Evolutionary conservation across 2,888 invertebrate species (phyloP), one percentile per base, ranked within the genome.

Genomic region (Megalurothrips usitatus): DNA sequence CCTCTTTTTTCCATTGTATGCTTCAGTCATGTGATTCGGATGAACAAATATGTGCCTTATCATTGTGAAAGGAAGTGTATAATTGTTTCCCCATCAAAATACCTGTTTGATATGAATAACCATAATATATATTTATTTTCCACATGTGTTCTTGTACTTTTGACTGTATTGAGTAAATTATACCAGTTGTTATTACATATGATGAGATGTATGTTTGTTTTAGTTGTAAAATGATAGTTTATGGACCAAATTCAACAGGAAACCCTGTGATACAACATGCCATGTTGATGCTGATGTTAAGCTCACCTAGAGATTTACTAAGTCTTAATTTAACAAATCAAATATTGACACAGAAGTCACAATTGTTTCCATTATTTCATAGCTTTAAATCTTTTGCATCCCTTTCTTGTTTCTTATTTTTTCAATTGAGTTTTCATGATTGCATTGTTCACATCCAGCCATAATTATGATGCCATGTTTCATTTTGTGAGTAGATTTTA

Each of bases 261-360:
- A 58, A 58, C 58, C 58, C 23, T 75, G 68, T 75, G 68, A 75
- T 75, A 75, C 26, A 26, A 75, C 68, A 58, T 58, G 68, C 68
- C 68, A 75, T 75, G 68, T 75, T 75, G 68, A 23, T 26, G 68
- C 68, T 75, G 68, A 75, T 75, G 26, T 75, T 58, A 23, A 75
- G 68, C 68, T 75, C 68, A 75, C 23, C n/a, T 75, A 75, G 68
- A 58, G 68, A 26, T 75, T 9, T 75, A 26, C 68, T 75, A 75
- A 75, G 68, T 75, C 68, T 75, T 75, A 75, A 75, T 75, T 75
- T 75, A 75, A 75, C 68, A 75, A 43, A 23, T 68, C 23, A 68
- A 68, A 68, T 23, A 68, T 75, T 75, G 58, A 58, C 58, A 14
- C 58, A 43, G 34, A 43, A 58, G 58, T 75, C 12, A 26, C 23